Base-by-base conservation (phyloP, 2,888 invertebrate species). In the Ptychoptera contaminata region DNA sequence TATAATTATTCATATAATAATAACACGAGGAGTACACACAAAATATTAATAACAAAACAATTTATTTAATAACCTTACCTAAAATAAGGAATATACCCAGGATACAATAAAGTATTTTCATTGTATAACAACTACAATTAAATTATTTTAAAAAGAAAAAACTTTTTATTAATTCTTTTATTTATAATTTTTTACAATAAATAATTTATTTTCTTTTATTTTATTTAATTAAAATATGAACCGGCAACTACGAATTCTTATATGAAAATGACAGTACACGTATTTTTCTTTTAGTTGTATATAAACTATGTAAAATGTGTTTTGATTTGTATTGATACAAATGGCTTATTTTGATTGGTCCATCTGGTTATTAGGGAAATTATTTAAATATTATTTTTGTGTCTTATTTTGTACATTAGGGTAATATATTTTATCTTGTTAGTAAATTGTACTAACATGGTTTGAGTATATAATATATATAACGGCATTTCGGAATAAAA, bases 331-430 rank as follows among this genome's bases (percentile, higher is more conserved):
- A 30, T 42, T 40, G 43, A 43, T 46, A 51, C 57, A 57, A 57
- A 56, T 57, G 57, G 50, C 53, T 52, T 12, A 40, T 53, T 56
- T 43, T 56, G 54, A 59, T 59, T 59, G 59, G 59, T 53, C 56
- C 57, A 57, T 56, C 53, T 58, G 52, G 55, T 43, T 37, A 23
- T 23, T 23, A 23, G 23, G 23, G 23, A 23, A 23, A 23, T 23
- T 23, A 23, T 23, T 23, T 23, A 29, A 4, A 12, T 15, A 5
- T 23, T 23, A 5, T 23, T 23, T 23, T 23, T 23, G 3, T 23
- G 7, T 23, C 23, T 23, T 23, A 5, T 23, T 23, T 7, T 23
- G 7, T 23, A 7, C 23, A 3, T 23, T 23, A 23, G 23, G 23
- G 7, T 5, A 23, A 5, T 23, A 5, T 23, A 23, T 5, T 23